Evolutionary conservation across 1,140 invertebrate genomes (phyloP), one percentile per base, ranked within the genome.

Genomic region (Drosophila bifasciata): DNA sequence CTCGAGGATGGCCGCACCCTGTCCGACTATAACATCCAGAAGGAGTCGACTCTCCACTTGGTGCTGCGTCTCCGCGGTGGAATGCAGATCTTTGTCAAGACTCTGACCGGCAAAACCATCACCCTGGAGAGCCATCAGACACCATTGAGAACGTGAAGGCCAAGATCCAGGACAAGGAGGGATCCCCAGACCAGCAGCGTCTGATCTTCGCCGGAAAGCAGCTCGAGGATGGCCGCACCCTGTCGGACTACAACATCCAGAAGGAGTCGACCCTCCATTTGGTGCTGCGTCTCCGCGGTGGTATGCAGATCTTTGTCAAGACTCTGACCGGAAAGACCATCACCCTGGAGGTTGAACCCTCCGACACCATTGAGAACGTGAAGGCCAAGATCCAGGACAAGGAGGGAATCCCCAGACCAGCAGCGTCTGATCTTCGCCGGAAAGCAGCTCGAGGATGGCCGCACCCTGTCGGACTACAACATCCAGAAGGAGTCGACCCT

Each of bases 401-500:
- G 86, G 93, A 94, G 83, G 95, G 95, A 69, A 95, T 95, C 69
- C 95, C 95, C 95, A 72, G 95, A 95, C 92, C 95, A 95, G 85
- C 95, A 96, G 91, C 93, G 95, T 75, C 91, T 96, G 70, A 95
- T 95, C 80, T 96, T 96, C 91, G 95, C 93, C 89, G 95, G 96
- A 40, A 96, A 96, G 89, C 95, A 96, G 91, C 91, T 97, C 45
- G 96, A 96, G 91, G 96, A 97, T 94, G 95, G 95, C 13, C 94
- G 95, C 44, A 96, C 95, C 11, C 92, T 96, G 1, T 95, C 94
- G 1, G 96, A 97, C 85, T 97, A 96, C 90, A 96, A 96, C 86
- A 96, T 97, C 80, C 96, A 97, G 88, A 97, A 96, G 91, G 97
- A 98, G 92, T 98, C 97, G 1, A 98, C 97, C 2, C 93, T 98